Evolutionary conservation across 2,888 invertebrate genomes (phyloP).

Genomic region (Tetrapedia diversipes): DNA sequence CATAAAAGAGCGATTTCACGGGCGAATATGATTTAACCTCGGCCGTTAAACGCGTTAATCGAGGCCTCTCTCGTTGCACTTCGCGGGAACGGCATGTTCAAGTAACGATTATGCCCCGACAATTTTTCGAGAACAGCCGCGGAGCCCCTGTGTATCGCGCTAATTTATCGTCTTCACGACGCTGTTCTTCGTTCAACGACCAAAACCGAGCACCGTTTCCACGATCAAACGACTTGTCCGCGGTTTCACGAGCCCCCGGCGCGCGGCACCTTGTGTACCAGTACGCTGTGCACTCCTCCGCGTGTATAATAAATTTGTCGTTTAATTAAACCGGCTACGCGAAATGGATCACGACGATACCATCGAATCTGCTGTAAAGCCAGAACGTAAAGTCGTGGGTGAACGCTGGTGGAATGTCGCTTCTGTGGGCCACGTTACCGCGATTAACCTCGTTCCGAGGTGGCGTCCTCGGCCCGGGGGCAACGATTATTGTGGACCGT

Average conservation of each 20-base stretch:
- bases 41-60: slow-evolving; percentile 17
- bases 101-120: not conserved
- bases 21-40: slow-evolving; percentile 18
- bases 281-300: too few species aligned
- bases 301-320: slow-evolving; percentile 38
- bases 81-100: not conserved
- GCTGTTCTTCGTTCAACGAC: not conserved
- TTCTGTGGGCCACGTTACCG: slow-evolving; percentile 59
- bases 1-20: not conserved
- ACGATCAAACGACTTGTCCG: slow-evolving; percentile 15
- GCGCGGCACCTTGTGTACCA: too few species aligned
- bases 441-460: slow-evolving; percentile 78
- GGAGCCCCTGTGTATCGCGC: not conserved
- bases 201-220: not conserved
- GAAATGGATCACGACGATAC: slow-evolving; percentile 43
- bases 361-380: slow-evolving; percentile 50
- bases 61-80: slow-evolving; percentile 6
- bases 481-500: slow-evolving; percentile 67
- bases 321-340: slow-evolving; percentile 5
- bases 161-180: slow-evolving; percentile 17
- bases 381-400: slow-evolving; percentile 34
- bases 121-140: not conserved
- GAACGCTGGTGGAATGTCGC: slow-evolving; percentile 19
- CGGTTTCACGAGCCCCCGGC: slow-evolving; percentile 6
- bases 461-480: slow-evolving; percentile 75